Base-by-base conservation (phyloP, 2,888 invertebrate genomes). In the Zygothrica quintamaculata region DNA sequence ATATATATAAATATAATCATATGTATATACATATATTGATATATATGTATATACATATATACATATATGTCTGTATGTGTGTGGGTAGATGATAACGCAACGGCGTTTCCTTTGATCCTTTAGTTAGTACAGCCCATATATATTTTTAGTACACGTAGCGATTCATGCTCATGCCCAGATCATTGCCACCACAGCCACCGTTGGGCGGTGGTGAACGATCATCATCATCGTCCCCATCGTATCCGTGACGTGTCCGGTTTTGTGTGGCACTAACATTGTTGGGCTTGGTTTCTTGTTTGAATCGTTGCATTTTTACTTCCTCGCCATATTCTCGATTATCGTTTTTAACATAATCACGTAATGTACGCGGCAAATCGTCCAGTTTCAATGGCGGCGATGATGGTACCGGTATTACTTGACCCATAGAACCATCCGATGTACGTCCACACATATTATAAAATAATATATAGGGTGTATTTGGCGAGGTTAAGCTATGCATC, bases 401-500 rank as follows among this genome's bases (percentile, higher is more conserved):
- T 3, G 90, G 89, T 4, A 90, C 82, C 42, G 88, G 85, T 6
- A 88, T 80, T 58, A 89, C 81, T 8, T 89, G 86, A 52, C 80
- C 82, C 12, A 84, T 76, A 6, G 75, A 77, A n/a, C 76, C 75
- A 16, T 74, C 68, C 0, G 84, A 65, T 4, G 74, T 60, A 15
- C 84, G 80, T 1, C 89, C 89, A 18, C 88, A 88, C 90, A 93
- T 89, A 75, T 93, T 93, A 44, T 97, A 97, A 87, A 97, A 95
- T 36, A 97, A 91, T 62, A 97, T 95, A 87, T 97, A 97, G 0
- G 97, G 96, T 0, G 97, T 96, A 88, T 95, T 95, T 9, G 95
- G 94, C 1, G 94, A 93, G 68, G 93, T 93, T 5, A 95, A 92
- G 16, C 91, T 91, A 74, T 93, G 93, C 40, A 96, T 91, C 52